These are phyloP conservation scores for Pachymerium ferrugineum DNA, from an alignment of 2,888 invertebrate species.

Conservation along the genomic window DNA sequence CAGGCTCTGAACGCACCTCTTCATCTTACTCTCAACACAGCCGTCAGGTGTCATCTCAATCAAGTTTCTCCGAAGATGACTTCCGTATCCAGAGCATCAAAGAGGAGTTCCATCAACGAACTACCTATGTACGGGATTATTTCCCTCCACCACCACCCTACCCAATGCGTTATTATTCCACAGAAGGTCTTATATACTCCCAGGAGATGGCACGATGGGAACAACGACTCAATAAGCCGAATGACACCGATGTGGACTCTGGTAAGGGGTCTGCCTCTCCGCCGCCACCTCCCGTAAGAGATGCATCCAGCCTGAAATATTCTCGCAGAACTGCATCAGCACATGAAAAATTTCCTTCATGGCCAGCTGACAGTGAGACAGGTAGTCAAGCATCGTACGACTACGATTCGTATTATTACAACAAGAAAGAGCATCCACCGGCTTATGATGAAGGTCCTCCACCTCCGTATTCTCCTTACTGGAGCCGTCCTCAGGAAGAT, in stretches of 20 bases:
- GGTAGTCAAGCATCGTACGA: not conserved
- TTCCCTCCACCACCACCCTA: slow-evolving; percentile 18
- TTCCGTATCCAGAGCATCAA: slow-evolving; percentile 34
- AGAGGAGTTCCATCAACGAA: slow-evolving; percentile 29
- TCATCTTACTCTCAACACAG: slow-evolving; percentile 65
- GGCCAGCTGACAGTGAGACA: slow-evolving; percentile 54
- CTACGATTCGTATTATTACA: slow-evolving; percentile 2
- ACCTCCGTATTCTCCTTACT: slow-evolving; percentile 16
- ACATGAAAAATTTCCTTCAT: slow-evolving; percentile 69
- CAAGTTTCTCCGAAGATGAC: slow-evolving; percentile 54
- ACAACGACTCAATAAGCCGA: slow-evolving; percentile 7
- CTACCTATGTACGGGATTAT: not conserved
- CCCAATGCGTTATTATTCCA: not conserved
- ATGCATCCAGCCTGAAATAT: slow-evolving; percentile 62
- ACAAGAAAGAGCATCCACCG: slow-evolving; percentile 51
- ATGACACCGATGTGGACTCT: not conserved
- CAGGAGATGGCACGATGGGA: slow-evolving; percentile 30
- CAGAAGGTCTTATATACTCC: slow-evolving; percentile 23
- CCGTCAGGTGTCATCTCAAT: slow-evolving; percentile 71
- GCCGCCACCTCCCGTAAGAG: slow-evolving; percentile 56
- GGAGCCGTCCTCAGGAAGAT: slow-evolving; percentile 42
- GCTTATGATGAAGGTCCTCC: slow-evolving; percentile 42
- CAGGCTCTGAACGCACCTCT: slow-evolving; percentile 36
- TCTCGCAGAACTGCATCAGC: slow-evolving; percentile 60
- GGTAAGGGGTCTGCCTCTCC: slow-evolving; percentile 38